Evolutionary conservation across 2,888 invertebrate genomes (phyloP), one percentile per base, ranked within the genome.

Genomic region (Tipula lateralis): DNA sequence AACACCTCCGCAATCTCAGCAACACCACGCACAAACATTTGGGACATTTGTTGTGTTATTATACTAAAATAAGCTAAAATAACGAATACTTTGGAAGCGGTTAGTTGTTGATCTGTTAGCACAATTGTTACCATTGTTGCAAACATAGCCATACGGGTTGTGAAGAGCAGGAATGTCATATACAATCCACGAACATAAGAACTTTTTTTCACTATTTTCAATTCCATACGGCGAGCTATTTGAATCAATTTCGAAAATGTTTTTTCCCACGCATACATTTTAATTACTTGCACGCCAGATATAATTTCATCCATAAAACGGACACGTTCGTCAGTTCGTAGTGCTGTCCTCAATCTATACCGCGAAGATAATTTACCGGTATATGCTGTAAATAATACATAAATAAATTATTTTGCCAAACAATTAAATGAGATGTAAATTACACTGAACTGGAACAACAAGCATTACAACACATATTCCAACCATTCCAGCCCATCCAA

Each of bases 251-350:
- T 92, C 83, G 94, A 94, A 88, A 97, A 97, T 0, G 96, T 95
- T 87, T 93, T 94, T 89, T 97, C 97, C 95, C 97, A 97, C 0
- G 96, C 95, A 88, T 97, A 97, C 96, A 97, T 96, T 91, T 97
- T 97, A 86, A 97, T 95, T 1, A 97, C 96, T 86, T 93, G 91
- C 86, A 94, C 94, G 0, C 93, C 94, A 0, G 91, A 91, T 66
- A 94, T 92, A 83, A 94, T 93, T 88, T 94, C 96, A 87, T 94
- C 94, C 95, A 96, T 96, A 13, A 95, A 89, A 32, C 94, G 91
- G 0, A 96, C 94, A 85, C 96, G 90, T 87, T 94, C 94, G 87
- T 96, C 96, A 0, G 95, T 94, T 88, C 92, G 91, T 2, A 91
- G 87, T 0, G 94, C 92, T 1, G 92, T 92, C 86, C 91, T 90